phyloP scores from a whole-genome alignment of 2,888 invertebrate species.

The Chymomyza procnemis region DNA sequence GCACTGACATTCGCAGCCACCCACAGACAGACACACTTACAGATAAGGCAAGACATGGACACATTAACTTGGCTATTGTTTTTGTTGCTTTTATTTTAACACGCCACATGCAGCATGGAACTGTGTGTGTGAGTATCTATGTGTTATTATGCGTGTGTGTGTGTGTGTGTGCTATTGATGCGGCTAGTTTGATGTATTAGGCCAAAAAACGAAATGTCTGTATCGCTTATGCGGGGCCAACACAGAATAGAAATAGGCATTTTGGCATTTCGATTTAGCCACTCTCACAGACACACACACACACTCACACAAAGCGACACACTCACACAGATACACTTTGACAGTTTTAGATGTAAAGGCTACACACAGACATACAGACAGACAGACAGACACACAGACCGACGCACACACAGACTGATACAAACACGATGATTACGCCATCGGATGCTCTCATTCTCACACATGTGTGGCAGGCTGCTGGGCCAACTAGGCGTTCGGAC shows the following conservation, averaged over 20 bases:
- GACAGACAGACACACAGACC: conserved; percentile 5
- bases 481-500: too few relatives aligned
- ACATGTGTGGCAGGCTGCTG: conserved; percentile 14
- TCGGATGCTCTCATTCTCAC: conserved; percentile 67
- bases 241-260: conserved; percentile 72
- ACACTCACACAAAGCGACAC: conserved; percentile 8
- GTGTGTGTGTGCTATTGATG: conserved; percentile 69
- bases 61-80: conserved; percentile 71
- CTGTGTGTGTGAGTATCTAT: conserved; percentile 8
- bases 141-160: conserved; percentile 19
- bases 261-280: conserved; percentile 74
- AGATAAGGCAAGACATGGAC: conserved; percentile 6
- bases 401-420: conserved; percentile 51
- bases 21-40: conserved; percentile 1
- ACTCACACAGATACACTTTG: conserved; percentile 13
- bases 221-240: conserved; percentile 73
- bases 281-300: conserved; percentile 48
- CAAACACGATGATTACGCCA: conserved; percentile 73
- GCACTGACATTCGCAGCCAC: conserved; percentile 10
- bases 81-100: conserved; percentile 71
- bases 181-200: conserved; percentile 77
- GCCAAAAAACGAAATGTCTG: conserved; percentile 72
- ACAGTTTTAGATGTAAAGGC: neutral
- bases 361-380: conserved; percentile 5
- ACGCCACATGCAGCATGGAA: conserved; percentile 57